phyloP scores from a whole-genome alignment of 2,113 vertebrate species.

The Notarius lentiginosus region DNA sequence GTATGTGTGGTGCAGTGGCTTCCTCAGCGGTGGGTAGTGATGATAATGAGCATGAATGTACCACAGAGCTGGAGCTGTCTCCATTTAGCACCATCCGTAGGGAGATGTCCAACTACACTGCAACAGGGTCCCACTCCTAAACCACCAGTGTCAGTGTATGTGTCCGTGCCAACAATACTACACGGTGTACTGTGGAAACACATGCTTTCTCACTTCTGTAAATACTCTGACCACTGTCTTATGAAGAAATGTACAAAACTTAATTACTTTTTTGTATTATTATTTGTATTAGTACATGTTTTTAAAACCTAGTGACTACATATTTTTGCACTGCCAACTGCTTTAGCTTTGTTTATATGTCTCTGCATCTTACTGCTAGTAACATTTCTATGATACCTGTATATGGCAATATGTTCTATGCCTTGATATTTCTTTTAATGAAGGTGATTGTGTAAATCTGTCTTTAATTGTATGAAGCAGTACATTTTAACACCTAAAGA shows the following conservation, averaged over 20 bases:
- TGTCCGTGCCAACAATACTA: slow-evolving; percentile 11
- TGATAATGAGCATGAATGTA: slow-evolving; percentile 95
- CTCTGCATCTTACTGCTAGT: slow-evolving; percentile 64
- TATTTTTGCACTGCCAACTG: slow-evolving; percentile 46
- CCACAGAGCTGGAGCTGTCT: slow-evolving; percentile 94
- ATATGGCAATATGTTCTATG: slow-evolving; percentile 72
- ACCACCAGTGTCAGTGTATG: background rate
- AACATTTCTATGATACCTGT: slow-evolving; percentile 68
- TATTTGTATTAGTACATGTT: slow-evolving; percentile 36
- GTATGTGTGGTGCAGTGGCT: slow-evolving; percentile 71
- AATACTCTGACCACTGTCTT: slow-evolving; percentile 30
- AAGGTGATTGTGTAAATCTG: slow-evolving; percentile 72
- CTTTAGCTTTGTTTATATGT: slow-evolving; percentile 47
- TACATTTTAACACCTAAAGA: slow-evolving; percentile 55
- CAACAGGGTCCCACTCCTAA: slow-evolving; percentile 91
- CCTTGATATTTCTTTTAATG: slow-evolving; percentile 71
- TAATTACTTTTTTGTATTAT: slow-evolving; percentile 43
- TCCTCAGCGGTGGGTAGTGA: slow-evolving; percentile 90
- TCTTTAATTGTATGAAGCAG: slow-evolving; percentile 64
- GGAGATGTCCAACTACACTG: slow-evolving; percentile 92
- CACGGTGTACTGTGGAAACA: background rate
- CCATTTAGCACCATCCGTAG: slow-evolving; percentile 95
- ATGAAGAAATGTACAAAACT: slow-evolving; percentile 7
- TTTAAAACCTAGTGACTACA: slow-evolving; percentile 34
- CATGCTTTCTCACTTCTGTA: slow-evolving; percentile 32